Conservation (phyloP, 2,113 vertebrate genomes). For the Proterorhinus semilunaris region DNA sequence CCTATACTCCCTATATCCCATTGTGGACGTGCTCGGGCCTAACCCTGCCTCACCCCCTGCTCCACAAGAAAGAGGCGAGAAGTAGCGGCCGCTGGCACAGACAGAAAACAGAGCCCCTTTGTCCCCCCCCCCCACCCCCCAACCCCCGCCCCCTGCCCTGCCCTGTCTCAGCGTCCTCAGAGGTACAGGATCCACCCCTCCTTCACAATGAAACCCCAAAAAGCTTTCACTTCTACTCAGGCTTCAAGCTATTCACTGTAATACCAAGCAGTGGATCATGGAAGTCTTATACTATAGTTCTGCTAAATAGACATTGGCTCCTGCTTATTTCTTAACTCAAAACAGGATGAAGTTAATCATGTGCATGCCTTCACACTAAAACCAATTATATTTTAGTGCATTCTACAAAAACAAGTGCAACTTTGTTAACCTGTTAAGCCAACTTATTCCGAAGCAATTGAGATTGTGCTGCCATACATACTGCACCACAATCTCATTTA, state of each 20-base stretch:
- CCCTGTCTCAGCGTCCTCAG: slow-evolving; percentile 82
- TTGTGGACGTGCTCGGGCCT: slow-evolving; percentile 85
- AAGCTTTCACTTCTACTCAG: slow-evolving; percentile 39
- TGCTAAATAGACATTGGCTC: not conserved
- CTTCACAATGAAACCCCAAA: slow-evolving; percentile 42
- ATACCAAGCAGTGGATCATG: not conserved
- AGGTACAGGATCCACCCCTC: slow-evolving; percentile 84
- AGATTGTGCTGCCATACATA: not conserved
- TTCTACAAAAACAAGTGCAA: too few relatives aligned
- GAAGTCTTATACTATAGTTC: not conserved
- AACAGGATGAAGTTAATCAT: not conserved
- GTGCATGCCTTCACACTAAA: not conserved
- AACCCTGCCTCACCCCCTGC: slow-evolving; percentile 82
- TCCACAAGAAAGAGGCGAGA: slow-evolving; percentile 86
- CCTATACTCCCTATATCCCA: slow-evolving; percentile 75
- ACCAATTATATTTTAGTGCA: not conserved
- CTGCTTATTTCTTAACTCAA: not conserved
- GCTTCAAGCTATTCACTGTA: slow-evolving; percentile 15
- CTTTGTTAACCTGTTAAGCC: too few relatives aligned
- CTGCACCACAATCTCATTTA: not conserved
- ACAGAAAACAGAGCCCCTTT: slow-evolving; percentile 93
- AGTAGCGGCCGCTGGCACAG: slow-evolving; percentile 90
- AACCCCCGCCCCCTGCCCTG: slow-evolving; percentile 37
- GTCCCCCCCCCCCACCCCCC: slow-evolving; percentile 78
- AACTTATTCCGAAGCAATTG: not conserved